Conservation (phyloP, 2,797 vertebrate species). For the Pogonophryne albipinna region DNA sequence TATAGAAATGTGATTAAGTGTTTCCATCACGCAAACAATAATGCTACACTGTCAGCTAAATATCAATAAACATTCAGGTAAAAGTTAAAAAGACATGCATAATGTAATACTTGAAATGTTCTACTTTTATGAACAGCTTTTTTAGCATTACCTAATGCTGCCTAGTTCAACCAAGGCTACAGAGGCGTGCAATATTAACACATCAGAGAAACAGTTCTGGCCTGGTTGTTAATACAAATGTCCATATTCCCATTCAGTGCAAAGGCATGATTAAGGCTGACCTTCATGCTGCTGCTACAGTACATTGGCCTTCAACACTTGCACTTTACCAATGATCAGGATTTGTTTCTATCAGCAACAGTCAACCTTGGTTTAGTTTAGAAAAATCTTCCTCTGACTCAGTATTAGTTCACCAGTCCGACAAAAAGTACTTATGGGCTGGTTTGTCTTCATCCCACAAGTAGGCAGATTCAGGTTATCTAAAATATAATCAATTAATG, state of each 20-base stretch:
- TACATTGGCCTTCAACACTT: conserved; percentile 11
- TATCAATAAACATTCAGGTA: no score
- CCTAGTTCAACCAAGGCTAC: no score
- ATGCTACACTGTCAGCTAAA: no score
- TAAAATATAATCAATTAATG: neutral
- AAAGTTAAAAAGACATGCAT: no score
- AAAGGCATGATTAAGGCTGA: neutral
- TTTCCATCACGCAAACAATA: neutral
- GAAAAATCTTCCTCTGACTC: neutral
- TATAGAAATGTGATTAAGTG: neutral
- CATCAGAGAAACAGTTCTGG: no score
- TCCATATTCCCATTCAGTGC: no score
- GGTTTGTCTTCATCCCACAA: neutral
- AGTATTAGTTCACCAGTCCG: no score
- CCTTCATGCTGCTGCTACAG: conserved; percentile 12
- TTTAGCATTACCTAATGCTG: no score
- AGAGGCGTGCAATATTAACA: no score
- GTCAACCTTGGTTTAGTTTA: neutral
- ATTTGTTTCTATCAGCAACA: neutral
- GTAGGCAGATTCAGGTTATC: neutral
- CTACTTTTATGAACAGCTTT: no score
- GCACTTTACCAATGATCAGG: neutral
- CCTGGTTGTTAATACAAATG: no score
- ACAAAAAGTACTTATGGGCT: neutral
- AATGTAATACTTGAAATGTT: no score